These are phyloP conservation scores for Lasioglossum vierecki DNA, from an alignment of 2,888 invertebrate species.

Conservation along the genomic window DNA sequence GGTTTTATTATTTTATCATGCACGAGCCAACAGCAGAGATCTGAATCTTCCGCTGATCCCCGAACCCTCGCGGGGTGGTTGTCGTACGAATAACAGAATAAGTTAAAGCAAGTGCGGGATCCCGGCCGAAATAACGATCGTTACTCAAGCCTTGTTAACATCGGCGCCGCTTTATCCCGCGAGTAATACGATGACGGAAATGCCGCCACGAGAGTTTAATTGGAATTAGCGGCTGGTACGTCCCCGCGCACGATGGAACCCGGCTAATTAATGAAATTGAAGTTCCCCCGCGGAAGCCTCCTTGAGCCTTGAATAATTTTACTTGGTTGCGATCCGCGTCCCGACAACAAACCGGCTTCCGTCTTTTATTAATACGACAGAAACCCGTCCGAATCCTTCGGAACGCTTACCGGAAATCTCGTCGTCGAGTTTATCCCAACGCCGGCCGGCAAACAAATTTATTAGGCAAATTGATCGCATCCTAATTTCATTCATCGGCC, in stretches of 20 bases:
- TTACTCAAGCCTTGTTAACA: constrained; percentile 27
- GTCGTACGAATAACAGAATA: constrained; percentile 14
- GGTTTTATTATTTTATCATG: constrained; percentile 9
- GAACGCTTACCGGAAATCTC: not conserved
- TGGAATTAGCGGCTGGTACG: not conserved
- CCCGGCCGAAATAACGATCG: constrained; percentile 22
- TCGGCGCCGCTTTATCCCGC: constrained; percentile 12
- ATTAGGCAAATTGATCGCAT: not conserved
- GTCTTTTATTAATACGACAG: not conserved
- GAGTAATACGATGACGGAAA: constrained; percentile 23
- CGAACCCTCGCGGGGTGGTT: not conserved
- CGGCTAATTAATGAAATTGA: constrained; percentile 16
- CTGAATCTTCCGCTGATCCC: constrained; percentile 5
- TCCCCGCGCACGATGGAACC: not conserved
- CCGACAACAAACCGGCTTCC: constrained; percentile 6
- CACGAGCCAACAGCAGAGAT: constrained; percentile 29
- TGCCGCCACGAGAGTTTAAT: constrained; percentile 10
- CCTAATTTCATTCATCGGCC: not conserved
- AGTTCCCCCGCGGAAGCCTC: not conserved
- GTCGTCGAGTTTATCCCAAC: not conserved
- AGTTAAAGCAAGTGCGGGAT: constrained; percentile 14
- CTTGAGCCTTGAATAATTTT: not conserved
- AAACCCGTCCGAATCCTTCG: not conserved
- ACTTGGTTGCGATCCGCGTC: not conserved
- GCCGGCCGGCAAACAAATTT: not conserved